These are phyloP conservation scores for Micropoecilia bifurca DNA, from an alignment of 2,797 vertebrate genomes.

Conservation along the genomic window DNA sequence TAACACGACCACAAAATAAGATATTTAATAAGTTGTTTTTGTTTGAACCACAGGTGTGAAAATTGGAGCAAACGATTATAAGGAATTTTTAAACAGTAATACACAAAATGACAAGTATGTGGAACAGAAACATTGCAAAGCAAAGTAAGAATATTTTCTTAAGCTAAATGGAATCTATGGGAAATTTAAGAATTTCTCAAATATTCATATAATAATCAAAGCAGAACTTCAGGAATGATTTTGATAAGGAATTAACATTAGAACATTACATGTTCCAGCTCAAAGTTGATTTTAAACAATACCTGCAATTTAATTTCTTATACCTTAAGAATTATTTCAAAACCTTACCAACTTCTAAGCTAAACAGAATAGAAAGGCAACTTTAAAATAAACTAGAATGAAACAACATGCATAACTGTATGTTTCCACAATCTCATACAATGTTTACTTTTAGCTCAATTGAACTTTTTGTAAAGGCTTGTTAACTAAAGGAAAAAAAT, in stretches of 20 bases:
- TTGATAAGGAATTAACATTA: too few relatives aligned
- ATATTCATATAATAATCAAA: too few relatives aligned
- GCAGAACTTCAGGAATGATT: too few relatives aligned
- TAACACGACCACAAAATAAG: background rate
- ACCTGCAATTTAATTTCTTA: too few relatives aligned
- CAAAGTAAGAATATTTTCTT: background rate
- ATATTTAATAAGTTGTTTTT: background rate
- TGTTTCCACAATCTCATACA: background rate
- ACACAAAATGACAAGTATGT: background rate
- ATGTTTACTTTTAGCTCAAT: background rate
- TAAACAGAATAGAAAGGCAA: background rate
- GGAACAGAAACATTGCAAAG: background rate
- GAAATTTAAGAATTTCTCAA: too few relatives aligned
- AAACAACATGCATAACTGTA: background rate
- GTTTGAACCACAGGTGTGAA: background rate
- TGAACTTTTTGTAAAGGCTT: background rate
- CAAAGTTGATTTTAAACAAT: too few relatives aligned
- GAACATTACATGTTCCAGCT: too few relatives aligned
- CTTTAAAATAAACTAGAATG: background rate
- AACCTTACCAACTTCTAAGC: background rate
- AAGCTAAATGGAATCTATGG: too few relatives aligned
- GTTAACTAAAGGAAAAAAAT: background rate
- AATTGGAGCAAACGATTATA: background rate
- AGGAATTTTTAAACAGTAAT: background rate
- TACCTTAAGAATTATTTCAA: background rate